phyloP scores from a whole-genome alignment of 2,888 invertebrate species.

The Cistogaster globosa region DNA sequence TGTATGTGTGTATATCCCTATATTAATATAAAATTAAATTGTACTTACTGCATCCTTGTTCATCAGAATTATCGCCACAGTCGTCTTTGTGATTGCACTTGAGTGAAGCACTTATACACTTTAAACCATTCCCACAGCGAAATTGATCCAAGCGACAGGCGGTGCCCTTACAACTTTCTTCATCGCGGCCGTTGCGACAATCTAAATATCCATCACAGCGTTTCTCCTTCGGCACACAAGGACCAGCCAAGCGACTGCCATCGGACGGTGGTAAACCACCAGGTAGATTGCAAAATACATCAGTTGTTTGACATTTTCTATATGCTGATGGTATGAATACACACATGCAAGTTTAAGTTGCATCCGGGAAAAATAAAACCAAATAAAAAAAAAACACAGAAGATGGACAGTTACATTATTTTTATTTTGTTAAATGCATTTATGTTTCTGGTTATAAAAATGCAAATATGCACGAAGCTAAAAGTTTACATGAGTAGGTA shows the following conservation, averaged over 20 bases:
- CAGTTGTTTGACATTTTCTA: slow-evolving; percentile 92
- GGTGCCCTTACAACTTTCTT: slow-evolving; percentile 88
- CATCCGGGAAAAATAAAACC: neutral
- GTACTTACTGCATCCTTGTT: slow-evolving; percentile 92
- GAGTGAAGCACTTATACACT: slow-evolving; percentile 90
- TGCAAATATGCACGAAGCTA: slow-evolving; percentile 10
- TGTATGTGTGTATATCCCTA: too few relatives aligned
- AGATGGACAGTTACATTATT: neutral
- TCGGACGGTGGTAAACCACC: slow-evolving; percentile 84
- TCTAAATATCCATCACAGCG: slow-evolving; percentile 95
- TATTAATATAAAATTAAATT: neutral
- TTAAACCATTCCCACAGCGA: slow-evolving; percentile 90
- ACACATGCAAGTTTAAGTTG: neutral
- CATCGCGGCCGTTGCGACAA: slow-evolving; percentile 93
- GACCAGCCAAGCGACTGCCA: slow-evolving; percentile 85
- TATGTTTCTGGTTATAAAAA: neutral
- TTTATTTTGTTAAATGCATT: neutral
- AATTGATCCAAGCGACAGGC: slow-evolving; percentile 93
- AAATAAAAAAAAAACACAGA: slow-evolving; percentile 4
- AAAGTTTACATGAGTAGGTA: slow-evolving; percentile 51
- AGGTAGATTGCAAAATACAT: slow-evolving; percentile 92
- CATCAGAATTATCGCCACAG: slow-evolving; percentile 95
- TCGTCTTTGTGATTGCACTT: slow-evolving; percentile 96
- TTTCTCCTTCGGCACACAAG: slow-evolving; percentile 94
- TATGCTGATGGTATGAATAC: slow-evolving; percentile 86